Percentiles rank a stretch among this genome's conserved stretches.
These are phyloP conservation scores for Machimus atricapillus DNA, from an alignment of 2,888 invertebrate genomes.

Conservation along the genomic window DNA sequence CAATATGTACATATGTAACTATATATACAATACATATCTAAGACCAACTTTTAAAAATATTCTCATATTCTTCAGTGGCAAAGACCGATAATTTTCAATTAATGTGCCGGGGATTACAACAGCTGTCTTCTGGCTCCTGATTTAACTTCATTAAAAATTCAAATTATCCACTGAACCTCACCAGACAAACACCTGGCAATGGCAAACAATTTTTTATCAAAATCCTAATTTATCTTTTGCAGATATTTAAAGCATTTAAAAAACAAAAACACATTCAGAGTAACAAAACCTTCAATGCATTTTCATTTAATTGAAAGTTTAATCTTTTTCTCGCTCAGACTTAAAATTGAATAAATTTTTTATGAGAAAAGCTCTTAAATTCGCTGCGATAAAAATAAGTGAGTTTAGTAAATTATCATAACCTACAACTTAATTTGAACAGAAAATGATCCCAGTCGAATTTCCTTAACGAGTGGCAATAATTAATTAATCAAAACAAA, in stretches of 20 bases:
- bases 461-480: neutral
- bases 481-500: neutral
- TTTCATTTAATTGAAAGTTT: neutral
- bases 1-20: too few relatives aligned
- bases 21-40: too few relatives aligned
- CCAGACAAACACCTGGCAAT: neutral
- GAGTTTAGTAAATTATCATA: neutral
- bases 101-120: too few relatives aligned
- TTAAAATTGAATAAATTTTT: neutral
- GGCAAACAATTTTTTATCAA: neutral
- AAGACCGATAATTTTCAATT: too few relatives aligned
- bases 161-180: neutral
- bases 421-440: neutral
- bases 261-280: neutral
- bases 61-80: too few relatives aligned
- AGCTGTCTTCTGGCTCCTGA: too few relatives aligned
- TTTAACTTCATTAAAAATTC: neutral
- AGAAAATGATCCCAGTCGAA: neutral
- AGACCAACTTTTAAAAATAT: too few relatives aligned
- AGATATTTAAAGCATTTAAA: neutral
- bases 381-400: neutral
- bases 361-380: neutral
- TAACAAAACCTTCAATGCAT: neutral
- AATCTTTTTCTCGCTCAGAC: neutral
- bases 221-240: neutral